phyloP scores from a whole-genome alignment of 1,140 invertebrate species.

The Drosophila nigromelanica region DNA sequence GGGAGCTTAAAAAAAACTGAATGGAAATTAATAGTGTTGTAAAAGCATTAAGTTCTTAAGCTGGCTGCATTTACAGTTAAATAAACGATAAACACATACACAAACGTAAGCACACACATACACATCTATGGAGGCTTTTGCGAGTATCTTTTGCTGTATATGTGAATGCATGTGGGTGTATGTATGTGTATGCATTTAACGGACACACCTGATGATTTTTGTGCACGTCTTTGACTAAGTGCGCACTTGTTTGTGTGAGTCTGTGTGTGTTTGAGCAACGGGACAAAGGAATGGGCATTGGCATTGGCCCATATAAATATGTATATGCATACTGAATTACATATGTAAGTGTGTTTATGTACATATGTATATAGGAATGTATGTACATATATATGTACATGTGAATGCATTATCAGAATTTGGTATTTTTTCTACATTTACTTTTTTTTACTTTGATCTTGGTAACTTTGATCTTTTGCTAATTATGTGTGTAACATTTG shows the following conservation, averaged over 20 bases:
- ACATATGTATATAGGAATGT: too few species aligned
- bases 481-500: too few species aligned
- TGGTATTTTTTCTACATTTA: too few species aligned
- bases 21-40: slow-evolving; percentile 34
- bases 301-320: slow-evolving; percentile 30
- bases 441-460: too few species aligned
- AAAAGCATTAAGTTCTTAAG: slow-evolving; percentile 6
- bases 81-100: slow-evolving; percentile 8
- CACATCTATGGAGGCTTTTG: not conserved
- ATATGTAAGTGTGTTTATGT: slow-evolving; percentile 14
- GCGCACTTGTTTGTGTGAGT: slow-evolving; percentile 4
- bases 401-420: too few species aligned
- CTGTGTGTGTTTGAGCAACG: not conserved
- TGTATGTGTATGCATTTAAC: slow-evolving; percentile 13
- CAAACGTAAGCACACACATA: not conserved
- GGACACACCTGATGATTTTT: slow-evolving; percentile 53
- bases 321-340: slow-evolving; percentile 10
- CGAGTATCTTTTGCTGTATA: not conserved
- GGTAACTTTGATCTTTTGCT: too few species aligned
- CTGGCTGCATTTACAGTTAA: slow-evolving; percentile 22
- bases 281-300: slow-evolving; percentile 10
- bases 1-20: slow-evolving; percentile 1
- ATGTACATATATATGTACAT: too few species aligned
- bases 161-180: not conserved
- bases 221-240: slow-evolving; percentile 15